Evolutionary conservation across 2,113 vertebrate genomes (phyloP), one percentile per base, ranked within the genome.

Genomic region (Scopus umbretta): DNA sequence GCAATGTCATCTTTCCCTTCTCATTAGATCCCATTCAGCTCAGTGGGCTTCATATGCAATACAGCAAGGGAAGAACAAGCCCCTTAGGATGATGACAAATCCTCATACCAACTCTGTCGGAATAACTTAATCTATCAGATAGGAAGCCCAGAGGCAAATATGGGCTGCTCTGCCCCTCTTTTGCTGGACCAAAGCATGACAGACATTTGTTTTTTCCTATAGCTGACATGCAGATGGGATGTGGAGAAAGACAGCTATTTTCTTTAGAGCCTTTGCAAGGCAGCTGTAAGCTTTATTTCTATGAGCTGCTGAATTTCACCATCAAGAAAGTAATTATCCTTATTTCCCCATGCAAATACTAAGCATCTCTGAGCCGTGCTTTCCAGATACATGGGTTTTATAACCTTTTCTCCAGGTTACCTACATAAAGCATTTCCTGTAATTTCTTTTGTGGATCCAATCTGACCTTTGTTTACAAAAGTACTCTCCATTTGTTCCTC

Each of bases 1-100:
- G 94, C 78, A 92, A 22, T 67, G 59, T 96, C 91, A 86, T 93
- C 68, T 92, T 96, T 98, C 90, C 92, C 87, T 92, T 92, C 91
- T 91, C 92, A 81, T 97, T 94, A 94, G 67, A 87, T 85, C 70
- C 90, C 68, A 80, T 96, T 96, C 92, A 85, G 82, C 63, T 95
- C 72, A 68, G 76, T 72, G 30, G 70, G 78, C 81, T 93, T 91
- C 2, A 0, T 63, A 79, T 62, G 65, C 45, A 49, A 38, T 61
- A 40, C 29, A 74, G 56, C 23, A 78, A 86, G 53, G 78, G 40
- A 80, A 90, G 65, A 83, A 30, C 63, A 78, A 62, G 13, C 30
- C 55, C 74, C 59, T 82, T 68, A 95, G 83, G 74, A 91, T 65
- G 72, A 66, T 92, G 67, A 95, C 65, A 92, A 80, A 88, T 74